Conservation (phyloP, 2,113 vertebrate genomes). For the Esox niger region DNA sequence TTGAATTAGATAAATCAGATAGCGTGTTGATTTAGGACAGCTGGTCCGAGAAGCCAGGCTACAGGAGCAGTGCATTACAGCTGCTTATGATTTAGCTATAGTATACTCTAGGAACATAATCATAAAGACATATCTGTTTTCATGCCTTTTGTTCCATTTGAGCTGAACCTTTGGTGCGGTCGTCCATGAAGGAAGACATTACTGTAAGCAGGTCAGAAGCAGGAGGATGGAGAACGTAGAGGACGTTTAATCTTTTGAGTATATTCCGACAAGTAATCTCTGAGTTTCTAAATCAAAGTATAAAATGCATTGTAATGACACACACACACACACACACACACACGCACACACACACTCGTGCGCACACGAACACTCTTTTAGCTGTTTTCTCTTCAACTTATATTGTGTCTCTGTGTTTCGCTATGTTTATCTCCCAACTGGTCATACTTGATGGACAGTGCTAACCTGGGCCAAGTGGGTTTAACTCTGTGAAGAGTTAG, state of each 20-base stretch:
- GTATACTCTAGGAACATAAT: conserved; percentile 1
- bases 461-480: too few relatives aligned
- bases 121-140: conserved; percentile 12
- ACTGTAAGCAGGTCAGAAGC: conserved; percentile 58
- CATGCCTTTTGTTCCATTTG: conserved; percentile 32
- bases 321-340: conserved; percentile 42
- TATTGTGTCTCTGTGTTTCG: background rate
- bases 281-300: conserved; percentile 74
- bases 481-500: too few relatives aligned
- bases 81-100: conserved; percentile 1
- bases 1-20: conserved; percentile 28
- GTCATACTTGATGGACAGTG: too few relatives aligned
- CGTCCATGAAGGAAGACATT: conserved; percentile 56
- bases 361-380: background rate
- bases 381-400: conserved; percentile 19
- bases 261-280: conserved; percentile 74
- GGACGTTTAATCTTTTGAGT: conserved; percentile 74
- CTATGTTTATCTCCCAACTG: too few relatives aligned
- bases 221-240: conserved; percentile 68
- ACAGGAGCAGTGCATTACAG: conserved; percentile 5
- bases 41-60: conserved; percentile 2
- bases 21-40: background rate
- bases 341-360: conserved; percentile 26
- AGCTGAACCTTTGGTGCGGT: conserved; percentile 34
- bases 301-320: conserved; percentile 61